phyloP scores from a whole-genome alignment of 2,888 invertebrate genomes.

The Cephus pygmeus region DNA sequence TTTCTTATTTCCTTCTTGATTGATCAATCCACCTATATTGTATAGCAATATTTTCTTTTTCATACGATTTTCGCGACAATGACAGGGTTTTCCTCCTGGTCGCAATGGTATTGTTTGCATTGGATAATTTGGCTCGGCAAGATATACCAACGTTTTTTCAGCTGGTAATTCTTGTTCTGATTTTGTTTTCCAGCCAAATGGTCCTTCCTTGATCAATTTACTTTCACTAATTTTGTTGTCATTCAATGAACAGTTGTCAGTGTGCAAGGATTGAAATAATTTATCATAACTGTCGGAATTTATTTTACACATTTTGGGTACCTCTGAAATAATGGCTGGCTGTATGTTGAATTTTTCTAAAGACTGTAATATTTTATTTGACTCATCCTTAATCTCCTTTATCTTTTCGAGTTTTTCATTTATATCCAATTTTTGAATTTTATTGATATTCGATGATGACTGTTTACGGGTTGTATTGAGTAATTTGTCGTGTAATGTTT shows the following conservation, averaged over 20 bases:
- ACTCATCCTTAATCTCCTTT: background rate
- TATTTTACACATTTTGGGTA: conserved; percentile 21
- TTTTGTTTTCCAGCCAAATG: conserved; percentile 44
- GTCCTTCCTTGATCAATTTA: conserved; percentile 25
- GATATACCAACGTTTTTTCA: conserved; percentile 46
- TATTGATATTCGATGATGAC: background rate
- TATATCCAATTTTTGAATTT: background rate
- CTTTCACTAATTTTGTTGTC: background rate
- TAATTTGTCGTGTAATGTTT: background rate
- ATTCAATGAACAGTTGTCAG: conserved; percentile 2
- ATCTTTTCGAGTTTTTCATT: background rate
- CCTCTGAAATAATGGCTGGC: conserved; percentile 33
- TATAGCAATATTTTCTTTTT: conserved; percentile 45
- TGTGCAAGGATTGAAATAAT: conserved; percentile 3
- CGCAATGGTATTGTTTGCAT: conserved; percentile 41
- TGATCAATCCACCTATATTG: conserved; percentile 39
- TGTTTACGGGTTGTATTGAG: background rate
- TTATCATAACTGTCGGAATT: conserved; percentile 4
- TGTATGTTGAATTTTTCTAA: conserved; percentile 41
- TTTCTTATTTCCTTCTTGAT: conserved; percentile 9
- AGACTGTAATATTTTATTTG: conserved; percentile 18
- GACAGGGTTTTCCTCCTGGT: conserved; percentile 48
- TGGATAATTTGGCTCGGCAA: conserved; percentile 41
- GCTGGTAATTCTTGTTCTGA: conserved; percentile 47
- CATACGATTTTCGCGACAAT: conserved; percentile 53